Evolutionary conservation across 2,797 vertebrate genomes (phyloP).

Genomic region (Poecilia picta): DNA sequence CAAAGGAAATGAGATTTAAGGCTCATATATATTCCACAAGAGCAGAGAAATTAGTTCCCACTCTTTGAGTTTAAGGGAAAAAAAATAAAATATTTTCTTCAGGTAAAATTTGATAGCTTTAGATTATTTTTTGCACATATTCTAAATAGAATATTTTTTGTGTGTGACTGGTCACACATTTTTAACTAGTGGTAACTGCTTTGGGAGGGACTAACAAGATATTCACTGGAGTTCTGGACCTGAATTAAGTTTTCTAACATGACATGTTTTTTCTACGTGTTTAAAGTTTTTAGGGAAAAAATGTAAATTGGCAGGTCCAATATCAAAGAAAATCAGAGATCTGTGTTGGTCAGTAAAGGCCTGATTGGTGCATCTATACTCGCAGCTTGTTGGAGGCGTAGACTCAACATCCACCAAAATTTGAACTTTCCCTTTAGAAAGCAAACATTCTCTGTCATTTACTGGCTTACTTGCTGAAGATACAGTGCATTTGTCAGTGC

Average conservation of each 20-base stretch:
- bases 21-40: neutral
- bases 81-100: neutral
- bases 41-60: neutral
- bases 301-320: neutral
- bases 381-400: constrained; percentile 22
- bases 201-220: too few relatives aligned
- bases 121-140: neutral
- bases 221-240: too few relatives aligned
- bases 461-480: too few relatives aligned
- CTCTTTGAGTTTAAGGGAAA: neutral
- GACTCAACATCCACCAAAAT: constrained; percentile 20
- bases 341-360: neutral
- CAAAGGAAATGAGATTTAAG: neutral
- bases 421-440: constrained; percentile 40
- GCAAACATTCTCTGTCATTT: constrained; percentile 20
- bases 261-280: too few relatives aligned
- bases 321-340: neutral
- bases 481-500: too few relatives aligned
- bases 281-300: too few relatives aligned
- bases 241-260: too few relatives aligned
- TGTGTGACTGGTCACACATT: neutral
- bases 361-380: constrained; percentile 11
- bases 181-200: neutral
- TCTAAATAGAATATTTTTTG: neutral
- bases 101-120: too few relatives aligned